Evolutionary conservation across 2,113 vertebrate genomes (phyloP).

Genomic region (Theristicus caerulescens): DNA sequence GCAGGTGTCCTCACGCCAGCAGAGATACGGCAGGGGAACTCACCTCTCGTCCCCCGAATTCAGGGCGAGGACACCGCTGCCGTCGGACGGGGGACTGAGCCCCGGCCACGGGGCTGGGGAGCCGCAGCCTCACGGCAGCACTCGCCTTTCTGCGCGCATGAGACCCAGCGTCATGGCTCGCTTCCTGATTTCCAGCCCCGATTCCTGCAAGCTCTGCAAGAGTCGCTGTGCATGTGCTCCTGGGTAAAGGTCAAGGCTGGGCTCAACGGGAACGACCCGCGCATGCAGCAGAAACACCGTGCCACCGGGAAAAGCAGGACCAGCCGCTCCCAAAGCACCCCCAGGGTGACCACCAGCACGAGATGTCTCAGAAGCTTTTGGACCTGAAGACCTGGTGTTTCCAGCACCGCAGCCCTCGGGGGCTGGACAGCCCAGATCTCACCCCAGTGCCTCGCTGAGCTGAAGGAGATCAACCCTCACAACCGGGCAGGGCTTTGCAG

Average conservation of each 20-base stretch:
- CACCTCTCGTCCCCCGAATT: background rate
- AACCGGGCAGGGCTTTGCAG: background rate
- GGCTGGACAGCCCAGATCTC: background rate
- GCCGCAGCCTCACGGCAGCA: background rate
- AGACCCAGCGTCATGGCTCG: background rate
- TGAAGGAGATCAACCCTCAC: background rate
- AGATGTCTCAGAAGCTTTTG: background rate
- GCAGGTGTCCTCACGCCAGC: background rate
- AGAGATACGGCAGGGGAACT: background rate
- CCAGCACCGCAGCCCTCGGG: background rate
- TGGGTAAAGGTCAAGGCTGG: background rate
- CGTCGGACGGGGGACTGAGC: rapidly evolving
- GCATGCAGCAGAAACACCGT: background rate
- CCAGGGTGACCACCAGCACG: background rate
- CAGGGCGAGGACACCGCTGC: background rate
- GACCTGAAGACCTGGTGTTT: background rate
- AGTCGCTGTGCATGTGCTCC: background rate
- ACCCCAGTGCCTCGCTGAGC: background rate
- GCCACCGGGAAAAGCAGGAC: background rate
- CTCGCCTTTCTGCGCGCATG: rapidly evolving
- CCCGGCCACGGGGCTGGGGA: background rate
- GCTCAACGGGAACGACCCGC: background rate
- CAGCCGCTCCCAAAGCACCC: background rate
- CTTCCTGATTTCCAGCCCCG: background rate
- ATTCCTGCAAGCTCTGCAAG: background rate